Evolutionary conservation across 2,888 invertebrate species (phyloP), one percentile per base, ranked within the genome.

Genomic region (Carpatolechia fugitivella): DNA sequence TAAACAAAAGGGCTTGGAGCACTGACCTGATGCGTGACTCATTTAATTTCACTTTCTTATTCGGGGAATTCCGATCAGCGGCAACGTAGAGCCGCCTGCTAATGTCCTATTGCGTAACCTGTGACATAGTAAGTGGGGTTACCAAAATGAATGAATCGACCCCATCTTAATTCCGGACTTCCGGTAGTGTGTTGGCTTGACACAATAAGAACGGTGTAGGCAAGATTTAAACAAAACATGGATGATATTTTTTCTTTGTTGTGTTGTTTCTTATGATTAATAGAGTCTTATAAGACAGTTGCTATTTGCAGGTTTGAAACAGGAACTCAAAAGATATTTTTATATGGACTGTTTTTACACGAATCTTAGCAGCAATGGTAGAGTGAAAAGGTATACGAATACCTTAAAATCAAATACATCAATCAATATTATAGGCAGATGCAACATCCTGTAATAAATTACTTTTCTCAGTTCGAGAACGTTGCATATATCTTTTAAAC

Each of bases 1-100:
- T 20, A 52, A n/a, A 35, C 29, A 30, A n/a, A 35, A 10, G 16
- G 40, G 8, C 13, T 56, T 59, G 56, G 71, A 69, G 64, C 72
- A 69, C 55, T 74, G 76, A 70, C 70, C 69, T 56, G 54, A 41
- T 18, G 18, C 11, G 56, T 72, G 63, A 63, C 64, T 62, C 73
- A 70, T 58, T 63, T 41, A 70, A 76, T 78, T 78, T 80, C 81
- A 81, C 82, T 85, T 85, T 85, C 84, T 71, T 72, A 69, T 76
- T 72, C 60, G 66, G 66, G 65, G 65, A 70, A 50, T 50, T 38
- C 50, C 50, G 35, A 50, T 6, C 24, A 18, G 50, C 35, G 30
- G 13, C 40, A 41, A 20, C 20, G 44, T 24, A 20, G n/a, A 24
- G 29, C 16, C 38, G 10, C 16, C 29, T 30, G 49, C 24, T 14